Percentiles rank a stretch among this genome's conserved stretches.
Evolutionary conservation across 23 tunicate species (phyloP).

Genomic region (Oikopleura dioica): DNA sequence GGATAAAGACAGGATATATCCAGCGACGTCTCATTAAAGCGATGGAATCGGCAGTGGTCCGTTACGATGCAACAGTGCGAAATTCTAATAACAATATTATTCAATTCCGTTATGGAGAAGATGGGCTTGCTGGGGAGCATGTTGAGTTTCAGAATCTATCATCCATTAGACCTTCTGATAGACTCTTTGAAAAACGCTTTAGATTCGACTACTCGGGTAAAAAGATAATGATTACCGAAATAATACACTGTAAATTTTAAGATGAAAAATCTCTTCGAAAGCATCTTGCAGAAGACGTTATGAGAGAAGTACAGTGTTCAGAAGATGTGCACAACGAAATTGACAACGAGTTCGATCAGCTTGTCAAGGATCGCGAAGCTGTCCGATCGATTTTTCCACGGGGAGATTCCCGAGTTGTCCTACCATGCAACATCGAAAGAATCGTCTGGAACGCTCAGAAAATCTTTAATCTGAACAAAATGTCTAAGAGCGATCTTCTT

Average conservation of each 20-base stretch:
- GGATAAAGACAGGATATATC: no score
- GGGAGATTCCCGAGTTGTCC: conserved; percentile 65
- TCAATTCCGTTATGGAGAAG: conserved; percentile 88
- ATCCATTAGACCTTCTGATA: conserved; percentile 70
- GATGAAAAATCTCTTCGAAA: conserved; percentile 16
- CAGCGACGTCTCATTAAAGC: conserved; percentile 94
- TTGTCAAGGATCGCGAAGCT: conserved; percentile 49
- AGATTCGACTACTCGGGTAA: conserved; percentile 65
- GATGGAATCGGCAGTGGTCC: conserved; percentile 95
- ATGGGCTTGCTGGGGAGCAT: conserved; percentile 90
- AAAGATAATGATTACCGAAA: conserved; percentile 34
- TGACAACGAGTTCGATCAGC: conserved; percentile 45
- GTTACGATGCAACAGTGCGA: conserved; percentile 89
- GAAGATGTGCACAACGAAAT: conserved; percentile 50
- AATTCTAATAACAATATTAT: conserved; percentile 94
- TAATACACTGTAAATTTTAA: no score
- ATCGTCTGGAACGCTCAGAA: conserved; percentile 96
- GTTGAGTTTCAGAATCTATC: conserved; percentile 95
- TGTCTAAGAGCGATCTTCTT: conserved; percentile 38
- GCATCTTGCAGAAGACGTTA: conserved; percentile 44
- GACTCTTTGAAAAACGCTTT: conserved; percentile 55
- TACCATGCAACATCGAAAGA: conserved; percentile 60
- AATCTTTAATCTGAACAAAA: conserved; percentile 55
- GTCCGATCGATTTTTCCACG: conserved; percentile 63
- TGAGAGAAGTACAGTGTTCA: no score